A percentile compares a stretch with the other conserved stretches of the same genome.
These are phyloP conservation scores for Tragelaphus buxtoni DNA, from an alignment of 2,113 vertebrate species.

Conservation along the genomic window DNA sequence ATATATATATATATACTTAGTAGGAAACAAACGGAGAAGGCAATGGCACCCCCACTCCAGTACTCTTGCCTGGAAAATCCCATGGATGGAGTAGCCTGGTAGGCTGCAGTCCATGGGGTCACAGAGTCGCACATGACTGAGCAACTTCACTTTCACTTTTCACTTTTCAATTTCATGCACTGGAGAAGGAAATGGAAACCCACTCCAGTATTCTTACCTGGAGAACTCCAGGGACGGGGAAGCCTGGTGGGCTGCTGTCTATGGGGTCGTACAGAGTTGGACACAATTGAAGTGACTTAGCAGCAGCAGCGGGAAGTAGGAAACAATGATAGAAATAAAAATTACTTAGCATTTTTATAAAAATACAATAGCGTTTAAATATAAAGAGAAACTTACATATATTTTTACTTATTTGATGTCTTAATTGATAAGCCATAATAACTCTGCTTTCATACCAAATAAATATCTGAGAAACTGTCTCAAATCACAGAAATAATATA, in stretches of 20 bases:
- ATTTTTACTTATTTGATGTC: neutral
- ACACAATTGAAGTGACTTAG: rapidly evolving
- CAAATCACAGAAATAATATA: neutral
- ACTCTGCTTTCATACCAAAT: neutral
- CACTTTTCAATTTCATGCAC: neutral
- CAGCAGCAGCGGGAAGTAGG: neutral
- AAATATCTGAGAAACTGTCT: neutral
- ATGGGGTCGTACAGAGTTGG: rapidly evolving
- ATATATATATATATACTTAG: no score
- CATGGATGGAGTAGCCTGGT: neutral
- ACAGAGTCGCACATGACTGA: neutral
- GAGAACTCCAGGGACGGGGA: neutral
- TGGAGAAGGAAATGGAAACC: neutral
- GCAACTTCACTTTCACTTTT: neutral
- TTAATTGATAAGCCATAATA: neutral
- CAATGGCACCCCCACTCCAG: neutral
- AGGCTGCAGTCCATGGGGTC: neutral
- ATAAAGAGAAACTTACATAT: neutral
- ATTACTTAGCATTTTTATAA: neutral
- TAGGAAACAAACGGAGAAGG: no score
- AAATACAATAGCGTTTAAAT: neutral
- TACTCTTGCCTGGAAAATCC: neutral
- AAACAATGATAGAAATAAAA: neutral
- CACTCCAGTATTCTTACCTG: neutral
- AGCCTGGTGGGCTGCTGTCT: neutral